A percentile compares a stretch with the other conserved stretches of the same genome.
Evolutionary conservation across 1,140 invertebrate genomes (phyloP).

Genomic region (Plodia interpunctella): DNA sequence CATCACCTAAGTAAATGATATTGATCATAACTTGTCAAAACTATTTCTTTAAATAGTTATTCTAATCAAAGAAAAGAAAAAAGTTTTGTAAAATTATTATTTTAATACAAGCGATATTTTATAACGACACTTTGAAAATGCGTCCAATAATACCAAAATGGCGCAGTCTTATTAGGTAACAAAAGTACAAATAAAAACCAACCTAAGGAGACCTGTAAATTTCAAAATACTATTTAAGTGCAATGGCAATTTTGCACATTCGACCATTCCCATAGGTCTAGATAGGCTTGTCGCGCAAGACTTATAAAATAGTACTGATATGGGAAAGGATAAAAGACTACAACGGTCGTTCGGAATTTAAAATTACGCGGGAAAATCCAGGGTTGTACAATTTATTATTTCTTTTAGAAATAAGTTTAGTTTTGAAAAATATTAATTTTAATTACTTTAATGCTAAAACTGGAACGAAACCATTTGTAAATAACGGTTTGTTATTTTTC

Average conservation of each 20-base stretch:
- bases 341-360: slow-evolving; percentile 50
- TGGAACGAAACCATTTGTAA: too few relatives aligned
- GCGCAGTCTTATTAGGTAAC: slow-evolving; percentile 27
- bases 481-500: too few relatives aligned
- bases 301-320: slow-evolving; percentile 44
- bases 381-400: slow-evolving; percentile 24
- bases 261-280: slow-evolving; percentile 20
- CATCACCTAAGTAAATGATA: too few relatives aligned
- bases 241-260: slow-evolving; percentile 7
- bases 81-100: too few relatives aligned
- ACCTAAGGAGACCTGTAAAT: neutral
- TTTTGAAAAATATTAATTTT: too few relatives aligned
- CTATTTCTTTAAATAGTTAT: too few relatives aligned
- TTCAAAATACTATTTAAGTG: neutral
- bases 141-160: slow-evolving; percentile 22
- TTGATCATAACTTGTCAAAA: too few relatives aligned
- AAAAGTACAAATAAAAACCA: slow-evolving; percentile 18
- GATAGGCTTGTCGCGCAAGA: slow-evolving; percentile 17
- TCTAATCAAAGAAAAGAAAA: too few relatives aligned
- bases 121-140: neutral
- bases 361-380: slow-evolving; percentile 45
- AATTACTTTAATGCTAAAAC: too few relatives aligned
- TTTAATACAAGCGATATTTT: too few relatives aligned
- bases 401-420: neutral
- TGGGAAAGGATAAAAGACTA: slow-evolving; percentile 46